Base-by-base conservation (phyloP, 2,888 invertebrate genomes). In the Spilosoma lubricipeda region DNA sequence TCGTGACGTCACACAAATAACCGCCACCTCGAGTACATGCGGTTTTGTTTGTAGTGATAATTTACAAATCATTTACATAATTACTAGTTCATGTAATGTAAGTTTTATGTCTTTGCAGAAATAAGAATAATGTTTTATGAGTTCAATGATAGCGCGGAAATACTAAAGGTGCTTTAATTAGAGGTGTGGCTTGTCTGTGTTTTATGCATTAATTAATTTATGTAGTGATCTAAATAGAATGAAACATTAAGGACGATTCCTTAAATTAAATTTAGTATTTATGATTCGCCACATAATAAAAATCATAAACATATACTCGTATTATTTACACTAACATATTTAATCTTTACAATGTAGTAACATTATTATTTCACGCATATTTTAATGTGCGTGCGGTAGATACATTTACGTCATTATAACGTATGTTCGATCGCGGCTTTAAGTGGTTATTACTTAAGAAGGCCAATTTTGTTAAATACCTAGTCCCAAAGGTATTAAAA, bases 1-100 rank as follows among this genome's bases (percentile, higher is more conserved):
- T 72, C 85, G 84, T 89, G 90, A 89, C 89, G 88, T 84, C 70
- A 71, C 39, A 3, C 7, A 42, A 72, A 75, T 70, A 72, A 72
- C 63, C 69, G 48, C 75, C 67, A 67, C 39, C 42, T 70, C 39
- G 23, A 23, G 84, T 86, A 87, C 78, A 78, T 76, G 83, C 82
- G 85, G 86, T 81, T 78, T 75, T 82, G 72, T 85, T 85, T 83
- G 81, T 82, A 83, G 77, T 83, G 82, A 84, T 87, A 84, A 83
- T 86, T 82, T 73, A 82, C 56, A 79, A 81, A 75, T 80, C 70
- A 85, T 86, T 86, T 84, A 86, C 86, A 85, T 86, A 86, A 86
- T 86, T 80, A 83, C 77, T 69, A 72, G 71, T 80, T 71, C 74
- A 52, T 78, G 80, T 82, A 77, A 78, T 77, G 77, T 77, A 75